Conservation (phyloP, 1,140 invertebrate genomes). For the Conopomorpha cramerella region DNA sequence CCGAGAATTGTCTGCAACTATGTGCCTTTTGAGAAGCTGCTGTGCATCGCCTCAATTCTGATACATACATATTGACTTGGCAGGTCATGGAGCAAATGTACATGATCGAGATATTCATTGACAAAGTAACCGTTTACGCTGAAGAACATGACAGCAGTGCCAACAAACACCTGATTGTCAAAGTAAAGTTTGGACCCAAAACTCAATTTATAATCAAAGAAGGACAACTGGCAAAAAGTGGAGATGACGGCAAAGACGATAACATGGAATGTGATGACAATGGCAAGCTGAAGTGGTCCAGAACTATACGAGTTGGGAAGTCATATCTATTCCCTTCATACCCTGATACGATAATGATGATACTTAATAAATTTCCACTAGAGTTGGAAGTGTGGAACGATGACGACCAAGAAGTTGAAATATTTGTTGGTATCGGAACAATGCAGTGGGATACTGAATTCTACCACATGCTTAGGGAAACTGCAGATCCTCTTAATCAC, state of each 20-base stretch:
- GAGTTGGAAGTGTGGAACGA: slow-evolving; percentile 50
- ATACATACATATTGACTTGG: slow-evolving; percentile 33
- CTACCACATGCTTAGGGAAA: slow-evolving; percentile 40
- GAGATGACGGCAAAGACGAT: slow-evolving; percentile 36
- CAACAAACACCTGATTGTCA: slow-evolving; percentile 41
- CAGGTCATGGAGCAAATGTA: slow-evolving; percentile 59
- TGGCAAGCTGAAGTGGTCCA: slow-evolving; percentile 33
- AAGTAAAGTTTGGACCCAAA: slow-evolving; percentile 47
- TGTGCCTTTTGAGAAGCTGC: too few relatives aligned
- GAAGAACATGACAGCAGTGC: slow-evolving; percentile 28
- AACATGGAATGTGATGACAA: slow-evolving; percentile 8
- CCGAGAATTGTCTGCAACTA: too few relatives aligned
- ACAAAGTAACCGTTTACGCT: slow-evolving; percentile 40
- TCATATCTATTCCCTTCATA: slow-evolving; percentile 46
- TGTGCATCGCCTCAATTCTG: too few relatives aligned
- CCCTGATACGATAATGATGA: slow-evolving; percentile 38
- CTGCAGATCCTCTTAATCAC: slow-evolving; percentile 21
- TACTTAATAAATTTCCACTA: slow-evolving; percentile 38
- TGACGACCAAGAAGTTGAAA: slow-evolving; percentile 34
- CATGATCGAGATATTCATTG: slow-evolving; percentile 51
- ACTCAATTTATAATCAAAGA: slow-evolving; percentile 47
- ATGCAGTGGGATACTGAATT: slow-evolving; percentile 45
- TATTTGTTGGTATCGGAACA: slow-evolving; percentile 40
- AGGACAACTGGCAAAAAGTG: slow-evolving; percentile 33
- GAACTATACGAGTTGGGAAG: slow-evolving; percentile 43